Evolutionary conservation across 2,888 invertebrate species (phyloP).

Genomic region (Eupithecia inturbata): DNA sequence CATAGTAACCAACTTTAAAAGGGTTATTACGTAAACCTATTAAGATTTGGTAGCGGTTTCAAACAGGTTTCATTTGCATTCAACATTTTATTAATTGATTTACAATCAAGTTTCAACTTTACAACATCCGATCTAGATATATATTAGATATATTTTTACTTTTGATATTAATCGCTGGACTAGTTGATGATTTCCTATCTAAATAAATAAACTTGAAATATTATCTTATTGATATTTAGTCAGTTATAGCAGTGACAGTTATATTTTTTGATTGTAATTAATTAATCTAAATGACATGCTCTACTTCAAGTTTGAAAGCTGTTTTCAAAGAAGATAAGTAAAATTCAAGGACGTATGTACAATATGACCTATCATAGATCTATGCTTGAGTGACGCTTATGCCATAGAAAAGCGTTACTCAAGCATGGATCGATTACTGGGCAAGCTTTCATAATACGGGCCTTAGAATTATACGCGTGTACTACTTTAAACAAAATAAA

Average conservation of each 20-base stretch:
- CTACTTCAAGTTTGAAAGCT: neutral
- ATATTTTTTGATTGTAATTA: constrained; percentile 10
- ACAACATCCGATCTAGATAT: constrained; percentile 53
- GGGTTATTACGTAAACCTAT: constrained; percentile 30
- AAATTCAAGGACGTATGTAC: constrained; percentile 1
- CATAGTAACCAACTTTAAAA: constrained; percentile 19
- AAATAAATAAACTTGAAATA: constrained; percentile 33
- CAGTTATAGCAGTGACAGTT: constrained; percentile 13
- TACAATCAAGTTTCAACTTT: constrained; percentile 47
- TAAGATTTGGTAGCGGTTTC: constrained; percentile 31
- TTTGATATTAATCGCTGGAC: constrained; percentile 40
- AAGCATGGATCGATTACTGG: too few relatives aligned
- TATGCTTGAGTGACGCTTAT: too few relatives aligned
- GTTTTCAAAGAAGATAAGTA: neutral
- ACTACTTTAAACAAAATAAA: too few relatives aligned
- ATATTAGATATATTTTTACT: constrained; percentile 42
- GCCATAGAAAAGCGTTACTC: too few relatives aligned
- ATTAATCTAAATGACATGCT: neutral
- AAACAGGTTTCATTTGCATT: constrained; percentile 54
- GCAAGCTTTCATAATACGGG: too few relatives aligned
- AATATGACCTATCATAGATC: neutral
- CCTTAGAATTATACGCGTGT: too few relatives aligned
- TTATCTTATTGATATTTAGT: constrained; percentile 23
- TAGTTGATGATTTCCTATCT: constrained; percentile 24
- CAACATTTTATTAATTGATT: constrained; percentile 54